These are phyloP conservation scores for Berghia stephanieae DNA, from an alignment of 1,140 invertebrate genomes.

Conservation along the genomic window DNA sequence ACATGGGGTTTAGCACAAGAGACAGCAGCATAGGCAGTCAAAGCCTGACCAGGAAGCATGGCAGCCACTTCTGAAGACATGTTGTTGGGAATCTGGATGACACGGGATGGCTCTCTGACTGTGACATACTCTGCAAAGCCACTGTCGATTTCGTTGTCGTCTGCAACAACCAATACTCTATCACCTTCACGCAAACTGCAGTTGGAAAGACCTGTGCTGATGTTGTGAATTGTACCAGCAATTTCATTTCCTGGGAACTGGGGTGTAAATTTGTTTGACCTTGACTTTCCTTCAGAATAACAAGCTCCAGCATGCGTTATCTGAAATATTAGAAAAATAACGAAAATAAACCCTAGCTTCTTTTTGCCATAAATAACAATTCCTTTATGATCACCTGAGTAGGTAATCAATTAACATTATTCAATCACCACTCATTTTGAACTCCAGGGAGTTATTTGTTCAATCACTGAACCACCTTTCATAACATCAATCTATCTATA, in stretches of 20 bases:
- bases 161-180: constrained; percentile 52
- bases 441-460: no score
- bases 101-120: constrained; percentile 44
- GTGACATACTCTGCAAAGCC: constrained; percentile 57
- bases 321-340: constrained; percentile 40
- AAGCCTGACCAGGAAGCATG: constrained; percentile 57
- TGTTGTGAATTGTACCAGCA: constrained; percentile 52
- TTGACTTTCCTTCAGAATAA: constrained; percentile 53
- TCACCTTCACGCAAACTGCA: constrained; percentile 53
- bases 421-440: no score
- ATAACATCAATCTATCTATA: no score
- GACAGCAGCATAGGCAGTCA: constrained; percentile 57
- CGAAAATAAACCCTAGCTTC: no score
- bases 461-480: no score
- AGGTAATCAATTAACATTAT: no score
- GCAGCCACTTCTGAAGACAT: constrained; percentile 55
- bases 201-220: constrained; percentile 55
- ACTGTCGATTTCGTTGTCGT: constrained; percentile 42
- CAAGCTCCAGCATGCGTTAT: constrained; percentile 55
- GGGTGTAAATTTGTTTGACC: constrained; percentile 46
- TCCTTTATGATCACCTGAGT: no score
- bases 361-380: no score
- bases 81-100: constrained; percentile 53
- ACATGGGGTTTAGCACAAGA: constrained; percentile 55
- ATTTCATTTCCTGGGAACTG: constrained; percentile 58